Conservation (phyloP, 2,888 invertebrate species). For the Heterodera filipjevi region DNA sequence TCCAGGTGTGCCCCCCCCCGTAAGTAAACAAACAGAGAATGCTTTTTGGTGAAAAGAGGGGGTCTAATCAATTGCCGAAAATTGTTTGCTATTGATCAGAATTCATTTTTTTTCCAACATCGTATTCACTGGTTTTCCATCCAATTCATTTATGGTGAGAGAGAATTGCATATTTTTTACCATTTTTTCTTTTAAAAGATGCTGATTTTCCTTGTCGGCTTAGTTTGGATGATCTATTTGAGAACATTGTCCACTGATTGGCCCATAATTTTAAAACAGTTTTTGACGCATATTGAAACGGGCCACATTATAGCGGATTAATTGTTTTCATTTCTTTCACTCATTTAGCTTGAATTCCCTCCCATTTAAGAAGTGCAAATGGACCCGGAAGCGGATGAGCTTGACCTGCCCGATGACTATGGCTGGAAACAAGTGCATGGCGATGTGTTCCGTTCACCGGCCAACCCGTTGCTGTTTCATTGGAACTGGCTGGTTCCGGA, state of each 20-base stretch:
- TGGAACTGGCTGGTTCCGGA: constrained; percentile 94
- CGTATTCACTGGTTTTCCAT: constrained; percentile 98
- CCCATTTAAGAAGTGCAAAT: constrained; percentile 78
- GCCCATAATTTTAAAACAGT: no score
- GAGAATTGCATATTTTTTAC: background rate
- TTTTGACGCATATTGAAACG: no score
- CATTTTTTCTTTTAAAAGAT: constrained; percentile 69
- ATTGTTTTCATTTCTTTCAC: no score
- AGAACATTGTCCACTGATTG: constrained; percentile 93
- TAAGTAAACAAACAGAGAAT: no score
- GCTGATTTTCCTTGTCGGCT: constrained; percentile 96
- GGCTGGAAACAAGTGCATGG: constrained; percentile 99
- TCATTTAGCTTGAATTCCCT: background rate
- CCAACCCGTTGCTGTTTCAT: constrained; percentile 89
- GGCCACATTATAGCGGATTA: no score
- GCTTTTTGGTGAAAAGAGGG: no score
- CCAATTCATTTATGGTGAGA: constrained; percentile 83
- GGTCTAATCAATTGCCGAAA: no score
- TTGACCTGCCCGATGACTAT: constrained; percentile 97
- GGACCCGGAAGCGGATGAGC: constrained; percentile 75
- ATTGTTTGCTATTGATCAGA: no score
- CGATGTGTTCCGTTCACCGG: constrained; percentile 94
- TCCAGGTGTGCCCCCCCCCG: no score
- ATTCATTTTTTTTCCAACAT: constrained; percentile 99
- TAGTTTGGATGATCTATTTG: constrained; percentile 99